phyloP scores from a whole-genome alignment of 2,113 vertebrate species.

The Fregetta grallaria region DNA sequence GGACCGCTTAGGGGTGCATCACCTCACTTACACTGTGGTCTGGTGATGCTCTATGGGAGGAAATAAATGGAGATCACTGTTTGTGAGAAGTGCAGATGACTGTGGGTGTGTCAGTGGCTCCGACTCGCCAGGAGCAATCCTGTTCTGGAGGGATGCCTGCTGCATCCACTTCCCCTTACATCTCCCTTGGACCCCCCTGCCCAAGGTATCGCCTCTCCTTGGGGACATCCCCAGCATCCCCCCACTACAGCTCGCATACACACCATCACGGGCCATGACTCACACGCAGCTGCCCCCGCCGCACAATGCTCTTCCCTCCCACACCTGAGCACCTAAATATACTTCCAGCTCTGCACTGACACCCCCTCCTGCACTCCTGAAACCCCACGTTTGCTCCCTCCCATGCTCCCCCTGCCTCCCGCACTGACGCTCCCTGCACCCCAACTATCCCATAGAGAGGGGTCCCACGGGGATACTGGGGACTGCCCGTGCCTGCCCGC shows the following conservation, averaged over 20 bases:
- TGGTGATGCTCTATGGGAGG: neutral
- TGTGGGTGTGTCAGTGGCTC: no score
- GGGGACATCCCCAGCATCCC: neutral
- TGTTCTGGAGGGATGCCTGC: neutral
- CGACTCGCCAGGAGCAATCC: neutral
- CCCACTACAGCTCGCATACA: rapidly evolving
- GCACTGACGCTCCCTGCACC: rapidly evolving
- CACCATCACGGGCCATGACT: neutral
- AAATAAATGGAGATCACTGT: no score
- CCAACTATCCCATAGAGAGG: neutral
- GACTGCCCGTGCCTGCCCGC: rapidly evolving
- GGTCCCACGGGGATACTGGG: rapidly evolving
- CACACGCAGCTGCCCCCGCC: neutral
- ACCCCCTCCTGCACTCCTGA: neutral
- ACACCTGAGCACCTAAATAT: neutral
- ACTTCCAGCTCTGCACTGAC: neutral
- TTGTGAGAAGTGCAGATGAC: neutral
- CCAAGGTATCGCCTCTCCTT: neutral
- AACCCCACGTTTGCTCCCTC: neutral
- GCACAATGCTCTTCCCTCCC: neutral
- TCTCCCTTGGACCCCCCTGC: neutral
- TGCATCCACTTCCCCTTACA: rapidly evolving
- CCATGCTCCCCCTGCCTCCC: neutral
- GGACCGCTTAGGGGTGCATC: neutral
- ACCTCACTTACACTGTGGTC: neutral